Base-by-base conservation (phyloP, 2,888 invertebrate species). In the Formica aserva region DNA sequence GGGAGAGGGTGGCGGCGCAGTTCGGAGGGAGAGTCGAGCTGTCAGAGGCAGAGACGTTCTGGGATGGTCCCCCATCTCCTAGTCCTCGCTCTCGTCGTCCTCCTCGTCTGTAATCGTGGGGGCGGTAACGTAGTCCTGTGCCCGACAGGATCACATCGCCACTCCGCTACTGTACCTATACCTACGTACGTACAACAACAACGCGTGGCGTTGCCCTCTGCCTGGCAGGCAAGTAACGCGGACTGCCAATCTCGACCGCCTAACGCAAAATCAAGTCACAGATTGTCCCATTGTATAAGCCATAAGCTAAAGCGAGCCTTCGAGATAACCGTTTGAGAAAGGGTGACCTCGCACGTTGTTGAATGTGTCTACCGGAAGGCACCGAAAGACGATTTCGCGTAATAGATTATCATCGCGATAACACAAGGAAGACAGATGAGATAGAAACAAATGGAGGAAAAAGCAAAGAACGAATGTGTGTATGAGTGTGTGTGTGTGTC, bases 71-170 rank as follows among this genome's bases (percentile, higher is more conserved):
- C 92, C 92, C 48, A 52, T 52, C 90, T 93, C 89, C 91, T 90
- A 91, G 91, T 90, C 89, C 93, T 91, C 92, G 90, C 92, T 91
- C 92, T 93, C 93, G 91, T 92, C 92, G 90, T 87, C 89, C 86
- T 90, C 91, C 91, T 92, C 93, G 93, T 94, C 94, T 94, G 93
- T 94, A 94, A 94, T 94, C 94, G 94, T 93, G 93, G 93, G 90
- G 90, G 90, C 94, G 94, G 94, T 94, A 93, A 94, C 93, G 92
- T 93, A 94, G 94, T 93, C 93, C 94, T 94, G 94, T 94, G 93
- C 94, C 91, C 93, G 94, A 94, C 94, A 94, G 94, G 93, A 94
- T 94, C 94, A 93, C 93, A 92, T 93, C 93, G 93, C 92, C 92
- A 92, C 92, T 91, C 92, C 92, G 90, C 92, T 91, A 92, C 92